Evolutionary conservation across 2,797 vertebrate genomes (phyloP), one percentile per base, ranked within the genome.

Genomic region (Eulemur rubriventer): DNA sequence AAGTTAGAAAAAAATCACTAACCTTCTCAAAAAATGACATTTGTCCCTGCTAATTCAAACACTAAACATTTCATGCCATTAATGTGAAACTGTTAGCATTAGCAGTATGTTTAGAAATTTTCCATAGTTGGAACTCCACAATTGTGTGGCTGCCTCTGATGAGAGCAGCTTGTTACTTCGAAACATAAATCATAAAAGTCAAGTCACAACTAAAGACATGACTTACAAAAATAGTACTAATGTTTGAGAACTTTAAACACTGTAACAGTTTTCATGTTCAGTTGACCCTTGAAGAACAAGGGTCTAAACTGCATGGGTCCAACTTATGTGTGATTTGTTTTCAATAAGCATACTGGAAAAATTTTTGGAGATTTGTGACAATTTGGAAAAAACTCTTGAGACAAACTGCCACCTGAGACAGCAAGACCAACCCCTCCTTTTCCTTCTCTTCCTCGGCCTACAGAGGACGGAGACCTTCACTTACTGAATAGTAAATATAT

Each of bases 151-250:
- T 89, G 67, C 28, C 35, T 95, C 65, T 82, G 86, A 80, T 65
- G 61, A 81, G 33, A 57, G 24, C 35, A 93, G 41, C 57, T 38
- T 85, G n/a, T 80, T 93, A 89, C 63, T 95, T 79, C 46, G 92
- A 87, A 87, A 33, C 46, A 89, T 88, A 94, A 90, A 69, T 95
- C 43, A 81, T 86, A 87, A 89, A 93, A 91, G n/a, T 83, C 57
- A 73, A 93, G 61, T 80, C 70, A 67, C 11, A 17, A 81, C 55
- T 89, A 80, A 87, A 95, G 52, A 52, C 22, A 57, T 20, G 11
- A 89, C 70, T 95, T 95, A 83, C 38, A 79, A 78, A 95, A 96
- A 80, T 28, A 69, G 59, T 63, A 18, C 9, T 70, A 89, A 87
- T 7, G 43, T 63, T 93, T 84, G 87, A 92, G 26, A 87, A 89